Evolutionary conservation across 2,888 invertebrate species (phyloP).

Genomic region (Dicyrtoma fusca): DNA sequence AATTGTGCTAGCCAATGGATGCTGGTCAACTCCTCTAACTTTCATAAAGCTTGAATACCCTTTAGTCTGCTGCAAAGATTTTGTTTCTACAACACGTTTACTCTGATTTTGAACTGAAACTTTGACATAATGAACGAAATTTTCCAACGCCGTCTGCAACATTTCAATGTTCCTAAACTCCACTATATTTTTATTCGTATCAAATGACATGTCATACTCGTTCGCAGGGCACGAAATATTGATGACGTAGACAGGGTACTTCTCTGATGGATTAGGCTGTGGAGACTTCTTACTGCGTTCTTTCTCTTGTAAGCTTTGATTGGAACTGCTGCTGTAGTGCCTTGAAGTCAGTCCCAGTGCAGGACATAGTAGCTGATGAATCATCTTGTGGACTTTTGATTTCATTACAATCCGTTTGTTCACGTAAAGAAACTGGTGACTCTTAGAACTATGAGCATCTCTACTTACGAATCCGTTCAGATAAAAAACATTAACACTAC

Average conservation of each 20-base stretch:
- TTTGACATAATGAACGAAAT: background rate
- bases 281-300: conserved; percentile 59
- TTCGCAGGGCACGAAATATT: conserved; percentile 64
- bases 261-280: conserved; percentile 28
- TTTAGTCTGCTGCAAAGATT: background rate
- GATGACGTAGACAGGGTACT: conserved; percentile 63
- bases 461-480: conserved; percentile 67
- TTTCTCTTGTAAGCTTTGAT: background rate
- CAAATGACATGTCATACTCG: conserved; percentile 63
- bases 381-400: conserved; percentile 58
- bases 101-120: background rate
- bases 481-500: conserved; percentile 61
- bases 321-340: background rate
- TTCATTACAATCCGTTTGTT: conserved; percentile 67
- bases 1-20: too few relatives aligned
- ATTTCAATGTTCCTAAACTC: conserved; percentile 65
- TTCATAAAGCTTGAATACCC: too few relatives aligned
- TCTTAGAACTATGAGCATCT: conserved; percentile 61
- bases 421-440: conserved; percentile 69
- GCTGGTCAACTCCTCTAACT: too few relatives aligned
- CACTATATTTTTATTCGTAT: conserved; percentile 63
- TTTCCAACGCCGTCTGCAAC: conserved; percentile 52
- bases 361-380: background rate
- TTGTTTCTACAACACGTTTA: background rate
- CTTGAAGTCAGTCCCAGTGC: background rate